phyloP scores from a whole-genome alignment of 2,113 vertebrate species.

The Ploceus nigricollis region DNA sequence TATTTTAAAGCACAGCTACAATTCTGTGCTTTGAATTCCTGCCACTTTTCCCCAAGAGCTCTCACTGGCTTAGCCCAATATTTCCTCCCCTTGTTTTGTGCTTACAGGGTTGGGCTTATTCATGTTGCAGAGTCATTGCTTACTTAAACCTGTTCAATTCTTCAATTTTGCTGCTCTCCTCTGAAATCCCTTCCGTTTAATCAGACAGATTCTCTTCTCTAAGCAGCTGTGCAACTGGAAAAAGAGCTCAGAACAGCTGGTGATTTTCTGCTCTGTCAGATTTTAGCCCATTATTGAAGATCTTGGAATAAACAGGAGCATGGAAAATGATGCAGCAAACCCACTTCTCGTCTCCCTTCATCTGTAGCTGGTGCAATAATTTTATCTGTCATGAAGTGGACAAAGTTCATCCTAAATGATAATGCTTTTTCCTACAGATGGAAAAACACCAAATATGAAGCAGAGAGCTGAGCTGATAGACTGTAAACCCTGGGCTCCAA shows the following conservation, averaged over 20 bases:
- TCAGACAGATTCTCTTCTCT: background rate
- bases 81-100: background rate
- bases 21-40: background rate
- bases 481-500: background rate
- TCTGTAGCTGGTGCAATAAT: background rate
- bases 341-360: background rate
- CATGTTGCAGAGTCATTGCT: background rate
- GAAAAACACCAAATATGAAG: conserved; percentile 16
- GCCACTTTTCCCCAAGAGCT: background rate
- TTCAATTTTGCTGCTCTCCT: background rate
- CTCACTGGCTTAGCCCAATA: background rate
- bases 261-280: conserved; percentile 8
- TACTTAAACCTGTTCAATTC: background rate
- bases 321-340: background rate
- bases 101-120: background rate
- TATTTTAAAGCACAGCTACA: background rate
- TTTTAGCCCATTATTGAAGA: background rate
- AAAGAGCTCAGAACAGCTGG: conserved; percentile 11
- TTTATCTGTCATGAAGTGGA: background rate
- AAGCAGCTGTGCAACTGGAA: background rate
- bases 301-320: background rate
- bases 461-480: background rate
- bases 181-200: background rate
- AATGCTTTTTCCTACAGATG: background rate
- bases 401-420: background rate